These are phyloP conservation scores for Chloroclystis v-ata DNA, from an alignment of 2,888 invertebrate species.

Conservation along the genomic window DNA sequence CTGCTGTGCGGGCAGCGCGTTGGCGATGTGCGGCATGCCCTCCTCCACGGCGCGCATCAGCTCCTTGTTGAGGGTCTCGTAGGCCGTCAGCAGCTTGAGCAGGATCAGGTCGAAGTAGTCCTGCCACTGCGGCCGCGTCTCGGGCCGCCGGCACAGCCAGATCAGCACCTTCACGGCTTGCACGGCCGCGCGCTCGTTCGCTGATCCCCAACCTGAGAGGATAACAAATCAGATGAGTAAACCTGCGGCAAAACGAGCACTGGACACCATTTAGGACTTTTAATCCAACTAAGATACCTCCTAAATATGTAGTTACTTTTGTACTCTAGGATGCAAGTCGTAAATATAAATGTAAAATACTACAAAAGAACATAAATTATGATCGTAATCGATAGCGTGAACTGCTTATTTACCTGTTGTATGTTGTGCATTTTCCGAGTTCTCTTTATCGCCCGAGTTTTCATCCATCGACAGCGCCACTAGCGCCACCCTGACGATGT, in stretches of 20 bases:
- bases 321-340: no score
- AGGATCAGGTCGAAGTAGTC: conserved; percentile 95
- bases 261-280: no score
- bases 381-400: no score
- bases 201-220: conserved; percentile 59
- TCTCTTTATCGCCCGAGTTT: conserved; percentile 58
- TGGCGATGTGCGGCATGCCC: conserved; percentile 85
- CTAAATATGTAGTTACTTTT: no score
- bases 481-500: conserved; percentile 86
- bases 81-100: conserved; percentile 91
- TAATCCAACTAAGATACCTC: no score
- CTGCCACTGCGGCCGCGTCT: conserved; percentile 87
- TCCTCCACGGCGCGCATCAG: conserved; percentile 91
- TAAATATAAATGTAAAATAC: no score
- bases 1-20: conserved; percentile 88
- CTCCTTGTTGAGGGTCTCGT: conserved; percentile 84
- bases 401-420: conserved; percentile 43
- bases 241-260: no score
- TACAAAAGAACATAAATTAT: no score
- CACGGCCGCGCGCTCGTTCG: conserved; percentile 82
- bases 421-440: conserved; percentile 54
- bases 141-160: conserved; percentile 89
- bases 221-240: not conserved
- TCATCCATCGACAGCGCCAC: conserved; percentile 80
- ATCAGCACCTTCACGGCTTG: conserved; percentile 88